Conservation (phyloP, 2,888 invertebrate genomes). For the Parnassius apollo region DNA sequence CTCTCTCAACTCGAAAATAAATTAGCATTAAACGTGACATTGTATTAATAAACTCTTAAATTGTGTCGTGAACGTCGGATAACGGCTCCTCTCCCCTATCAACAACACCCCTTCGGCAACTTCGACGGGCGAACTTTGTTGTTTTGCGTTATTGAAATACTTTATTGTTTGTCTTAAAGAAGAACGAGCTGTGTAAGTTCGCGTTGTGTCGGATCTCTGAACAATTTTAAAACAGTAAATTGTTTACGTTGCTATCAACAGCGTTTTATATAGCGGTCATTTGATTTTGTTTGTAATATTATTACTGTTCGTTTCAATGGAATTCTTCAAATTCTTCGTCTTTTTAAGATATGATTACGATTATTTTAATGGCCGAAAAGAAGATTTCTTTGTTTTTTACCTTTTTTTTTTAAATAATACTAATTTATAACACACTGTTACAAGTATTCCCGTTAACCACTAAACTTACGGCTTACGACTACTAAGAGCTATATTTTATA, state of each 20-base stretch:
- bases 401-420: no score
- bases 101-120: conserved; percentile 44
- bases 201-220: conserved; percentile 41
- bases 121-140: conserved; percentile 69
- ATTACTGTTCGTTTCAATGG: not conserved
- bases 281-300: conserved; percentile 3
- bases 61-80: conserved; percentile 32
- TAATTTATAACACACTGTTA: no score
- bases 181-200: conserved; percentile 36
- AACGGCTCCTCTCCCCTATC: conserved; percentile 38
- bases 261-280: not conserved
- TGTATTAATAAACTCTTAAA: conserved; percentile 43
- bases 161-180: conserved; percentile 72
- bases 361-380: no score
- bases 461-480: no score
- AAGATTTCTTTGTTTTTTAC: no score
- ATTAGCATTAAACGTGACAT: conserved; percentile 45
- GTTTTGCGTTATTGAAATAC: conserved; percentile 73
- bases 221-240: conserved; percentile 39
- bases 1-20: conserved; percentile 28
- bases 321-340: not conserved
- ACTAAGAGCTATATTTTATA: no score
- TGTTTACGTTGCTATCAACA: conserved; percentile 29
- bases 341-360: no score
- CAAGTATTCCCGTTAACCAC: no score